Evolutionary conservation across 2,888 invertebrate species (phyloP).

Genomic region (Hetaerina titia): DNA sequence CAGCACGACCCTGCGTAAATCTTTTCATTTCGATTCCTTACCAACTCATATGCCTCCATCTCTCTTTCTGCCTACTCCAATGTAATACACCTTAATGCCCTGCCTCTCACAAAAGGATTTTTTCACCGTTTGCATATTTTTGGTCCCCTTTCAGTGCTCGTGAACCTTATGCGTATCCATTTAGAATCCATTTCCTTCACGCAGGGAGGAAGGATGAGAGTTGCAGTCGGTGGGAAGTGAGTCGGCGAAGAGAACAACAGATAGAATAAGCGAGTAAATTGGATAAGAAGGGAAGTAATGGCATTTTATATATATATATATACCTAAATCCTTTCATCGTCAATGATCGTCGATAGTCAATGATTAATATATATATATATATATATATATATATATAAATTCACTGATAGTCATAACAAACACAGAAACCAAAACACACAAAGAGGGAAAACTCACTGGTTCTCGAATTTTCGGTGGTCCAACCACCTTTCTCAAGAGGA

Average conservation of each 20-base stretch:
- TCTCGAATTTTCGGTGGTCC: no score
- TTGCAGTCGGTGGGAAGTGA: background rate
- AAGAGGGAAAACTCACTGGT: no score
- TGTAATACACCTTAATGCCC: constrained; percentile 5
- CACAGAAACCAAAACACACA: no score
- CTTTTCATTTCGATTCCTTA: background rate
- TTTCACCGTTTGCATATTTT: background rate
- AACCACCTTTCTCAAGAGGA: no score
- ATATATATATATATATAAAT: no score
- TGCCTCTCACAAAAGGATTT: background rate
- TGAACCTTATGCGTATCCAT: background rate
- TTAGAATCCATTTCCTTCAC: constrained; percentile 6
- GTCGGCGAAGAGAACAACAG: background rate
- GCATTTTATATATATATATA: background rate
- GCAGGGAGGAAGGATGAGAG: background rate
- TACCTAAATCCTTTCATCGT: no score
- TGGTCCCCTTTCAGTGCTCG: background rate
- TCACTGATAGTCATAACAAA: no score
- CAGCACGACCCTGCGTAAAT: background rate
- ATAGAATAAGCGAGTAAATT: constrained; percentile 3
- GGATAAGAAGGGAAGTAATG: background rate
- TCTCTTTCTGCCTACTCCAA: background rate
- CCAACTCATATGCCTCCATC: no score
- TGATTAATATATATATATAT: no score
- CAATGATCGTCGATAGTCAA: no score